Conservation (phyloP, 2,888 invertebrate species). For the Acleris holmiana region DNA sequence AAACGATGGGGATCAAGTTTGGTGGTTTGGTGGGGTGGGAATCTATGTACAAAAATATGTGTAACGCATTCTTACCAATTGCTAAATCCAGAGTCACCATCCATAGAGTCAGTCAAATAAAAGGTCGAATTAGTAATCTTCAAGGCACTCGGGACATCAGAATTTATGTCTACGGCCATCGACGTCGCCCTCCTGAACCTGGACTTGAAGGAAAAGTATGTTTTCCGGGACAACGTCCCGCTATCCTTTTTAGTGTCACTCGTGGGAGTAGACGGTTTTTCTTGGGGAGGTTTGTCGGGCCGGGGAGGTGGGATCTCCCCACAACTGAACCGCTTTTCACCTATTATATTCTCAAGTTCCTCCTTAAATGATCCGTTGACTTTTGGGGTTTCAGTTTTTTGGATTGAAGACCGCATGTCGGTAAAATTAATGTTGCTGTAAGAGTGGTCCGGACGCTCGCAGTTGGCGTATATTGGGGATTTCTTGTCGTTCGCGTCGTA, state of each 20-base stretch:
- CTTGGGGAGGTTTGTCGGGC: constrained; percentile 64
- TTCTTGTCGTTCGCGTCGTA: constrained; percentile 65
- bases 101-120: constrained; percentile 88
- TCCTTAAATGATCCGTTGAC: constrained; percentile 66
- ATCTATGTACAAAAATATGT: too few relatives aligned
- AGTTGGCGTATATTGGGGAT: constrained; percentile 72
- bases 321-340: constrained; percentile 65
- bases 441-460: constrained; percentile 60
- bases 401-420: constrained; percentile 54
- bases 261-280: constrained; percentile 70
- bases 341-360: constrained; percentile 71
- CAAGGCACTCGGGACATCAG: constrained; percentile 80
- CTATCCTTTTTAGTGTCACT: constrained; percentile 70
- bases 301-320: constrained; percentile 68
- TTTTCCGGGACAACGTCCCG: constrained; percentile 72
- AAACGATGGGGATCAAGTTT: too few relatives aligned
- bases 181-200: constrained; percentile 86
- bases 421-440: constrained; percentile 70
- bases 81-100: constrained; percentile 86
- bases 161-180: constrained; percentile 80
- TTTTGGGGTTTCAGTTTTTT: constrained; percentile 70
- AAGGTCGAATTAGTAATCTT: constrained; percentile 88
- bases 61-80: constrained; percentile 74
- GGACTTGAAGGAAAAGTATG: constrained; percentile 85
- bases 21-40: too few relatives aligned